Percentiles rank a stretch among this genome's conserved stretches.
phyloP scores from a whole-genome alignment of 2,797 vertebrate genomes.

The Chloroceryle inda region DNA sequence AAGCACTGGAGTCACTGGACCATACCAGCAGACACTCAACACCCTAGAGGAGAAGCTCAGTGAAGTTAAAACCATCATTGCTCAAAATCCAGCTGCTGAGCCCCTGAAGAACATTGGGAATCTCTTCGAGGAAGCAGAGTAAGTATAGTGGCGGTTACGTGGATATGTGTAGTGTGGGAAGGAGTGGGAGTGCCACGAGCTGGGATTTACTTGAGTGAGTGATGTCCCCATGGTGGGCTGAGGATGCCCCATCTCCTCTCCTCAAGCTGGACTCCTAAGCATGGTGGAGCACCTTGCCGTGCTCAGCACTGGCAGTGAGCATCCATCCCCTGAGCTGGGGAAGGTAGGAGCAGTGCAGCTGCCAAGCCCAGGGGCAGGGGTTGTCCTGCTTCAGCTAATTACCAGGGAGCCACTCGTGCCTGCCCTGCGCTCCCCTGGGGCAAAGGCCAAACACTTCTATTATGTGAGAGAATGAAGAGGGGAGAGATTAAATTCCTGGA shows the following conservation, averaged over 20 bases:
- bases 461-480: slow-evolving; percentile 37
- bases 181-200: background rate
- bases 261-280: background rate
- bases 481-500: slow-evolving; percentile 53
- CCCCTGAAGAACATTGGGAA: slow-evolving; percentile 90
- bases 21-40: slow-evolving; percentile 87
- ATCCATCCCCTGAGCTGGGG: rapidly evolving
- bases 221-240: background rate
- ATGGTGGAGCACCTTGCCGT: rapidly evolving
- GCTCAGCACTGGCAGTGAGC: background rate
- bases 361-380: background rate
- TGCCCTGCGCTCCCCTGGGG: background rate
- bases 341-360: background rate
- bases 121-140: slow-evolving; percentile 94
- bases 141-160: slow-evolving; percentile 50
- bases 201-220: background rate
- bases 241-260: rapidly evolving
- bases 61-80: slow-evolving; percentile 85
- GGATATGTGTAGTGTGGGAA: rapidly evolving
- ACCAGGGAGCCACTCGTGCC: background rate
- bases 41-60: slow-evolving; percentile 87
- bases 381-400: slow-evolving; percentile 23
- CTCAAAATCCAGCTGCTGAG: slow-evolving; percentile 90
- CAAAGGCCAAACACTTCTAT: slow-evolving; percentile 44
- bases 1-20: slow-evolving; percentile 88